Percentiles rank a stretch among this genome's conserved stretches.
These are phyloP conservation scores for Emydura subglobosa DNA, from an alignment of 2,113 vertebrate species.

Conservation along the genomic window DNA sequence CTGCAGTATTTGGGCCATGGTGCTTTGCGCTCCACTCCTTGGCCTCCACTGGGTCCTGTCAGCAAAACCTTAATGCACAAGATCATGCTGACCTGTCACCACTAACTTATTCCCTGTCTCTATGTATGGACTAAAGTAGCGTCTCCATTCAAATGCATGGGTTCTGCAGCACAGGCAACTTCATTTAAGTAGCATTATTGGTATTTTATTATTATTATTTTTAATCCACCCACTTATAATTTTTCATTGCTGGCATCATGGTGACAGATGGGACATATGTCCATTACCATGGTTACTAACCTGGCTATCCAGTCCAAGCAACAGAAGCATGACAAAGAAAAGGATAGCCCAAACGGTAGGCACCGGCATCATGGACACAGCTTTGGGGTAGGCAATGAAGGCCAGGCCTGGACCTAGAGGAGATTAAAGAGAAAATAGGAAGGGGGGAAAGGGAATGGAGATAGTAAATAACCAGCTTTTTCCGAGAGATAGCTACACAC, in stretches of 20 bases:
- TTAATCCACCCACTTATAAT: not conserved
- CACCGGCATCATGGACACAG: slow-evolving; percentile 98
- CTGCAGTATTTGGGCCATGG: not conserved
- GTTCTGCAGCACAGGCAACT: not conserved
- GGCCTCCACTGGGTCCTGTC: not conserved
- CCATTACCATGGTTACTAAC: slow-evolving; percentile 72
- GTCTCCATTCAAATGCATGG: not conserved
- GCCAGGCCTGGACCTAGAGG: slow-evolving; percentile 95
- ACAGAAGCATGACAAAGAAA: slow-evolving; percentile 99
- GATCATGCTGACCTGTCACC: not conserved
- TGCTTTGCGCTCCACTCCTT: not conserved
- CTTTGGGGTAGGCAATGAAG: slow-evolving; percentile 99
- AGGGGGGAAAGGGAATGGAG: slow-evolving; percentile 61
- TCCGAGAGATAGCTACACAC: slow-evolving; percentile 35
- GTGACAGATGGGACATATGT: accelerated
- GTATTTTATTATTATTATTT: not conserved
- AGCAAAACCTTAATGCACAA: not conserved
- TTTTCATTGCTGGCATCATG: not conserved
- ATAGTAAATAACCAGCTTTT: slow-evolving; percentile 52
- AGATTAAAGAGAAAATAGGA: slow-evolving; percentile 76
- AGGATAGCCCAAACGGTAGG: slow-evolving; percentile 98
- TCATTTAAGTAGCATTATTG: not conserved
- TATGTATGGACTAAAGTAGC: not conserved
- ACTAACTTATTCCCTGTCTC: not conserved
- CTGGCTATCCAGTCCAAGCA: slow-evolving; percentile 99